Conservation (phyloP, 2,113 vertebrate genomes). For the Crotalus viridis region DNA sequence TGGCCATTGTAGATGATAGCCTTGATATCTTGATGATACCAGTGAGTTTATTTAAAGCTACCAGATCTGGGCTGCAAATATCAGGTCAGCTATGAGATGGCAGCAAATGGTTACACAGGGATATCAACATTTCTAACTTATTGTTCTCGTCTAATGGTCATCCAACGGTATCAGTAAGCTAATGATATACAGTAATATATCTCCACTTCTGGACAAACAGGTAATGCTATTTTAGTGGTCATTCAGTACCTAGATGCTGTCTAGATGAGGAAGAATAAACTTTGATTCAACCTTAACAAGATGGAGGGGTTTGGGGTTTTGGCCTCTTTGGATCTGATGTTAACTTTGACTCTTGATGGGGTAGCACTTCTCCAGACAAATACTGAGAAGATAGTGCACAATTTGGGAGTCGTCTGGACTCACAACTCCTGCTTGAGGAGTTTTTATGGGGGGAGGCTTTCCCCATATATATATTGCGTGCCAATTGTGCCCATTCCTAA, state of each 20-base stretch:
- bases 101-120: neutral
- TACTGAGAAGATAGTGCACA: neutral
- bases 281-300: neutral
- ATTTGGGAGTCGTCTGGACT: neutral
- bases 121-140: neutral
- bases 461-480: too few relatives aligned
- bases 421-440: neutral
- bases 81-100: neutral
- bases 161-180: neutral
- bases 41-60: neutral
- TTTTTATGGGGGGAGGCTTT: neutral
- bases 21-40: neutral
- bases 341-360: neutral
- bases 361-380: neutral
- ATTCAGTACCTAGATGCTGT: neutral
- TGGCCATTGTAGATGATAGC: neutral
- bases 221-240: neutral
- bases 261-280: neutral
- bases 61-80: neutral
- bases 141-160: neutral
- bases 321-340: neutral
- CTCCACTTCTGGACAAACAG: neutral
- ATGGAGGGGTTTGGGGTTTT: neutral
- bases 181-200: neutral
- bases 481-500: too few relatives aligned